Conservation (phyloP, 2,113 vertebrate genomes). For the Pungitius pungitius region DNA sequence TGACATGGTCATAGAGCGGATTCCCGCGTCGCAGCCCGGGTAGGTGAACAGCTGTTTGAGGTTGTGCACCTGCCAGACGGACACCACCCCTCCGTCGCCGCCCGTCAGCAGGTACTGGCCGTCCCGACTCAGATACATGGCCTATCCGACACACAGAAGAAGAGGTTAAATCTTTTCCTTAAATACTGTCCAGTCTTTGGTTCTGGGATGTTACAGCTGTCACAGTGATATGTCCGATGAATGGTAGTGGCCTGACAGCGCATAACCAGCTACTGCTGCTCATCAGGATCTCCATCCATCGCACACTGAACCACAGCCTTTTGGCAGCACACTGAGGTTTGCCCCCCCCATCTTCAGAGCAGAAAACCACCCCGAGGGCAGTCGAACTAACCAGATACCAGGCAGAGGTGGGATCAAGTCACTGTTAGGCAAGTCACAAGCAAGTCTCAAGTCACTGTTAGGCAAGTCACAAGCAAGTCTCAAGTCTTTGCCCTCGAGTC, state of each 20-base stretch:
- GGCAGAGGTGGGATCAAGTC: too few species aligned
- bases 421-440: too few species aligned
- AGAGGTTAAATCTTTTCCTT: not conserved
- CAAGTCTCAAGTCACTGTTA: too few species aligned
- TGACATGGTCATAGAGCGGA: slow-evolving; percentile 96
- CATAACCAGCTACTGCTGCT: too few species aligned
- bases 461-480: too few species aligned
- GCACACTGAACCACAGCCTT: too few species aligned
- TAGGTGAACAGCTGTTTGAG: slow-evolving; percentile 93
- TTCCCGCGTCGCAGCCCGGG: slow-evolving; percentile 94
- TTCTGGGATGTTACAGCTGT: not conserved
- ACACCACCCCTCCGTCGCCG: slow-evolving; percentile 90
- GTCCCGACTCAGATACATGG: slow-evolving; percentile 92
- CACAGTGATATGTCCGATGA: not conserved
- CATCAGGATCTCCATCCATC: not conserved
- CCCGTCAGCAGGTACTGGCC: slow-evolving; percentile 97
- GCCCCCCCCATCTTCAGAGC: too few species aligned
- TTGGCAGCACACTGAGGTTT: too few species aligned
- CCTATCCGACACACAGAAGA: slow-evolving; percentile 72
- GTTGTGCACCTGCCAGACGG: slow-evolving; percentile 91
- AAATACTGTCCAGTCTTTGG: not conserved
- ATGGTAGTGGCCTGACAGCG: not conserved
- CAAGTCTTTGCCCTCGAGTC: too few species aligned
- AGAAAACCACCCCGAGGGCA: too few species aligned
- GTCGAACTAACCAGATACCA: too few species aligned